Evolutionary conservation across 1,140 invertebrate species (phyloP).

Genomic region (Zaprionus taronus): DNA sequence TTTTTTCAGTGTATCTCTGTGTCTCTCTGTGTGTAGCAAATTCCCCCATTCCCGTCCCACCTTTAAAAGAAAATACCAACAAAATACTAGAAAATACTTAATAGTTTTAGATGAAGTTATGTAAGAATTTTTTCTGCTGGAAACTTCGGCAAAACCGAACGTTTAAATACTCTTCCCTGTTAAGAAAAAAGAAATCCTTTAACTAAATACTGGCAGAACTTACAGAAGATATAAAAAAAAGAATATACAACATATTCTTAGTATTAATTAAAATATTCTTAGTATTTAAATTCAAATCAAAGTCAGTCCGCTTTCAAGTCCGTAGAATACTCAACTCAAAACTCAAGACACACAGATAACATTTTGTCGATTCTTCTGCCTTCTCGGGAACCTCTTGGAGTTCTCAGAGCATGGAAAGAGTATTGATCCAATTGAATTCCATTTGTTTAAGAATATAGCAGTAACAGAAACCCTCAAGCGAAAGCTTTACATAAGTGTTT

Average conservation of each 20-base stretch:
- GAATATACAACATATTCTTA: neutral
- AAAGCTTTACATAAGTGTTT: neutral
- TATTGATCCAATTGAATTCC: neutral
- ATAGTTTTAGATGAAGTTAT: neutral
- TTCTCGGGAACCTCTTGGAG: neutral
- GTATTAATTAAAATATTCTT: neutral
- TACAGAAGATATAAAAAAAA: neutral
- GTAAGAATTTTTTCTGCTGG: too few species aligned
- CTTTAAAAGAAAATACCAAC: neutral
- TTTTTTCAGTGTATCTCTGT: conserved; percentile 81
- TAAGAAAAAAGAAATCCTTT: neutral
- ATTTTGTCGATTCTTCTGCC: neutral
- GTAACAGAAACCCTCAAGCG: neutral
- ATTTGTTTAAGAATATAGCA: neutral
- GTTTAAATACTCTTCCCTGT: neutral
- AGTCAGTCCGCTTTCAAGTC: neutral
- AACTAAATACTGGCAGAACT: too few species aligned
- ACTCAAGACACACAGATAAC: neutral
- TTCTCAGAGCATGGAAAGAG: neutral
- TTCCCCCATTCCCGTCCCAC: conserved; percentile 40
- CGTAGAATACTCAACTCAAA: neutral
- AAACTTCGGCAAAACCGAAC: neutral
- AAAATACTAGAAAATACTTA: neutral
- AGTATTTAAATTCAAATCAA: too few species aligned
- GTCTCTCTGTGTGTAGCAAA: conserved; percentile 80